These are phyloP conservation scores for Epinephelus malabaricus DNA, from an alignment of 2,797 vertebrate species.

Conservation along the genomic window DNA sequence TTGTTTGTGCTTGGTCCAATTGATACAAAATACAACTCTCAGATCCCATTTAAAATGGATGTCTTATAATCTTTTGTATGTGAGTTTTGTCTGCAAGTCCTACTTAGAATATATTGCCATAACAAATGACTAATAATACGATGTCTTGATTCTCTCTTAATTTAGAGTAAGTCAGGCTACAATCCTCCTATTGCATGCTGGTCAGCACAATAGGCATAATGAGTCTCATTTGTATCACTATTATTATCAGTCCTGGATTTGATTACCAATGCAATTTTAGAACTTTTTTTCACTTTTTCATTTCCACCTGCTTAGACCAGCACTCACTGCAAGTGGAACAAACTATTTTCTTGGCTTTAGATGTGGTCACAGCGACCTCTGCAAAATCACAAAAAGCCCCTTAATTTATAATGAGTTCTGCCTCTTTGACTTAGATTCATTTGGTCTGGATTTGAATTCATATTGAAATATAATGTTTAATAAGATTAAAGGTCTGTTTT, in stretches of 20 bases:
- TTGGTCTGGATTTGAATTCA: slow-evolving; percentile 7
- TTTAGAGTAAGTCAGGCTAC: not conserved
- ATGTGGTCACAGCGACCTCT: not conserved
- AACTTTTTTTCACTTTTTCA: not conserved
- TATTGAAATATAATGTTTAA: slow-evolving; percentile 1
- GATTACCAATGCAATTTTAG: slow-evolving; percentile 38
- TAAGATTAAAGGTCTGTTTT: not conserved
- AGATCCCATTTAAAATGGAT: too few relatives aligned
- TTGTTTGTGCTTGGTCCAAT: not conserved
- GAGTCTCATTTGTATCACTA: slow-evolving; percentile 32
- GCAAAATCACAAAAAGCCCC: not conserved
- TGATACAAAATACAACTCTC: not conserved
- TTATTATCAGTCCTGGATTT: slow-evolving; percentile 22
- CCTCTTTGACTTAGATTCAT: slow-evolving; percentile 1
- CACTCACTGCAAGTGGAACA: not conserved
- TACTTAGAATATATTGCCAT: not conserved
- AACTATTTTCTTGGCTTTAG: not conserved
- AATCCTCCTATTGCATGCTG: slow-evolving; percentile 26
- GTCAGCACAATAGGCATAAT: slow-evolving; percentile 35
- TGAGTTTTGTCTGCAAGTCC: not conserved
- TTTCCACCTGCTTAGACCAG: slow-evolving; percentile 16
- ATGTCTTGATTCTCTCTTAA: not conserved
- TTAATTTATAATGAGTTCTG: not conserved
- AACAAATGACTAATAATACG: not conserved
- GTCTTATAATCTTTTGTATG: too few relatives aligned